Conservation (phyloP, 2,888 invertebrate genomes). For the Leucophora obtusa region DNA sequence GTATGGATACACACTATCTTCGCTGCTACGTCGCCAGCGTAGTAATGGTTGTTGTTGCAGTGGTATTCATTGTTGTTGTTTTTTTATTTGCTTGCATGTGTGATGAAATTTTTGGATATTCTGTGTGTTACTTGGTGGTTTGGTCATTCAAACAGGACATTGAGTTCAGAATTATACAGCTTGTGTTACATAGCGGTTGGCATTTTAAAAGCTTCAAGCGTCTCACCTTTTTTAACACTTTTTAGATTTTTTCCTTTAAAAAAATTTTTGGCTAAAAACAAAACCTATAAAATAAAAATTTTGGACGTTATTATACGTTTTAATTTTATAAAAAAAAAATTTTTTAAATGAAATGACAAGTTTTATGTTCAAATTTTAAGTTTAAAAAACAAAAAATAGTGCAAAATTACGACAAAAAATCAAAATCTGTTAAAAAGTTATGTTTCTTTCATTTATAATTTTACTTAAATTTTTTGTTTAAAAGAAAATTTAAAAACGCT, state of each 20-base stretch:
- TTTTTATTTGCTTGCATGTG: neutral
- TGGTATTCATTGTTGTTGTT: too few relatives aligned
- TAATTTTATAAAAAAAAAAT: constrained; percentile 22
- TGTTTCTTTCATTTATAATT: constrained; percentile 59
- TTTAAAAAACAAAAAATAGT: constrained; percentile 58
- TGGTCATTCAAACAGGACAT: constrained; percentile 59
- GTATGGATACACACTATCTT: too few relatives aligned
- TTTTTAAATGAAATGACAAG: constrained; percentile 44
- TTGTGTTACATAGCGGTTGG: constrained; percentile 50
- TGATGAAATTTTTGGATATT: neutral
- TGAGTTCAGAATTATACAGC: constrained; percentile 43
- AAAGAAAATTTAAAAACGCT: constrained; percentile 45
- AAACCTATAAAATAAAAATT: constrained; percentile 29
- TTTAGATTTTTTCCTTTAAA: constrained; percentile 60
- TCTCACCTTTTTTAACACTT: constrained; percentile 54
- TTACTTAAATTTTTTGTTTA: constrained; percentile 32
- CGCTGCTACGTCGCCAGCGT: neutral
- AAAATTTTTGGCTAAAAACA: constrained; percentile 50
- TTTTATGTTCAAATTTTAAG: constrained; percentile 59
- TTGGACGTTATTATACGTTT: constrained; percentile 43
- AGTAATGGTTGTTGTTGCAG: too few relatives aligned
- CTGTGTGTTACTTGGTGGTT: constrained; percentile 35
- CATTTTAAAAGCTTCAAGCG: constrained; percentile 44
- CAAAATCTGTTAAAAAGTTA: constrained; percentile 68
- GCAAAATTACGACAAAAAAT: constrained; percentile 62